These are phyloP conservation scores for Brevimyrus niger DNA, from an alignment of 2,113 vertebrate genomes.

Conservation along the genomic window DNA sequence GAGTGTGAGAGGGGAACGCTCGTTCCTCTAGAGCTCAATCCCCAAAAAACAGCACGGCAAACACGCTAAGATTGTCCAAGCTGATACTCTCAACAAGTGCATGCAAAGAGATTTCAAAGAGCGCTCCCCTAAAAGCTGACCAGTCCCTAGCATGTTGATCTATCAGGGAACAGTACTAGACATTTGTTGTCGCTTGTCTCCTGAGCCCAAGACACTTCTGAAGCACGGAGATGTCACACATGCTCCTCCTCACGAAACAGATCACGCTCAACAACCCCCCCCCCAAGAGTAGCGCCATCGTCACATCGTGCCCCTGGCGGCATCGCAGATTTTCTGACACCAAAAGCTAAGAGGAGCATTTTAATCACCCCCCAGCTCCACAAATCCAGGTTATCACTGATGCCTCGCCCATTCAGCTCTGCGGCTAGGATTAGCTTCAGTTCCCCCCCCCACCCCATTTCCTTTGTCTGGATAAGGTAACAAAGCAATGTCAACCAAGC, in stretches of 20 bases:
- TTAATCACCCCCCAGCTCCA: neutral
- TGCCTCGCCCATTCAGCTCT: neutral
- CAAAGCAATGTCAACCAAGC: neutral
- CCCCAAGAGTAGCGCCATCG: neutral
- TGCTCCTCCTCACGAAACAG: neutral
- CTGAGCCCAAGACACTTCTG: neutral
- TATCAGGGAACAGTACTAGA: neutral
- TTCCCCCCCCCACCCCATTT: no score
- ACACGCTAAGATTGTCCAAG: neutral
- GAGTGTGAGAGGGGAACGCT: neutral
- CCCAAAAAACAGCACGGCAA: neutral
- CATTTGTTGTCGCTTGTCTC: neutral
- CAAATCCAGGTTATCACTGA: neutral
- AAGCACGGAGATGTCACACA: neutral
- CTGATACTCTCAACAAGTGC: neutral
- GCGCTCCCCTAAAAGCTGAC: neutral
- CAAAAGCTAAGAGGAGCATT: neutral
- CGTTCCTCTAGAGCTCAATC: no score
- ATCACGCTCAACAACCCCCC: neutral
- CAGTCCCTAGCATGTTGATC: neutral
- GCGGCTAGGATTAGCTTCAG: neutral
- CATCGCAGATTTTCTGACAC: neutral
- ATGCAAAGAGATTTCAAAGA: neutral
- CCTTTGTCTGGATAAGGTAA: neutral
- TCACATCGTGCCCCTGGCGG: neutral